Base-by-base conservation (phyloP, 2,113 vertebrate species). In the Periophthalmus modestus region DNA sequence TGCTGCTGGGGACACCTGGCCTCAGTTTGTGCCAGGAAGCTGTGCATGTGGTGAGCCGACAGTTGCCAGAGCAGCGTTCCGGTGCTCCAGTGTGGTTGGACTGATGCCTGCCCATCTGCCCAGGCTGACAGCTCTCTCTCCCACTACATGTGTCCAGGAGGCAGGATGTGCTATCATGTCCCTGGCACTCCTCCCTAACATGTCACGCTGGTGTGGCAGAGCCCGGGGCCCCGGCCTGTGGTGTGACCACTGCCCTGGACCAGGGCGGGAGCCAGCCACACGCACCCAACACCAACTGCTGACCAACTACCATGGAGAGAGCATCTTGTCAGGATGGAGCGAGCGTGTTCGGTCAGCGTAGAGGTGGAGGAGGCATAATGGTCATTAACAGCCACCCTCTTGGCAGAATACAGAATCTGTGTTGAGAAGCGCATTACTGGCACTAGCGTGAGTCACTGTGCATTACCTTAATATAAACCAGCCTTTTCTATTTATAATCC, bases 31-130 rank as follows among this genome's bases (percentile, higher is more conserved):
- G 92, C 92, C 90, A 91, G 89, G 76, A 80, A 82, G 74, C n/a
- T 28, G 80, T 75, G 63, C 67, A 73, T 85, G 72, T 79, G 82
- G 67, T 69, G 75, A 59, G 79, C 50, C 48, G 72, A 80, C 74
- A 43, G 77, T 87, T 79, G 87, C 85, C 82, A 85, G 87, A 87
- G 87, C 89, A 92, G 87, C 66, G 90, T 85, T 89, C 87, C 69
- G 81, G 89, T 78, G 57, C 73, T 91, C 88, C 89, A 87, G 85
- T 78, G 89, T 81, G 69, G 88, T 81, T 92, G 91, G 88, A 86
- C 85, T 66, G 79, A 85, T 61, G 68, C 76, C 76, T 78, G 89
- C 87, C 93, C 93, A 93, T 91, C 92, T 93, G 93, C 89, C 92
- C 43, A 80, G 78, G 87, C 81, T 85, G 83, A 88, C 82, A 82